A percentile compares a stretch with the other conserved stretches of the same genome.
Conservation (phyloP, 2,888 invertebrate genomes). For the Hecatera dysodea region DNA sequence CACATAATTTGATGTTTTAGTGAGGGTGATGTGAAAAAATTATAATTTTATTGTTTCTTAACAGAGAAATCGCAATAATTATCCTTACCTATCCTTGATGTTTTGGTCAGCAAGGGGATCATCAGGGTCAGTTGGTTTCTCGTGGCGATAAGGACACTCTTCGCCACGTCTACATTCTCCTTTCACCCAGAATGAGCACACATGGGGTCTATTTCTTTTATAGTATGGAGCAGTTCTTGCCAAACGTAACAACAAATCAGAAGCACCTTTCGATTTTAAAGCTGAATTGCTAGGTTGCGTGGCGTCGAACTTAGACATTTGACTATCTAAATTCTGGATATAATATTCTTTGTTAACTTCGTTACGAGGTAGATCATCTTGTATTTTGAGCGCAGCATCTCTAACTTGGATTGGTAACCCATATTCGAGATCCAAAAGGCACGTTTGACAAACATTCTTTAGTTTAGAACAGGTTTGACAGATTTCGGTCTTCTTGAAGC, state of each 20-base stretch:
- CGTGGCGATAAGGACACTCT: slow-evolving; percentile 98
- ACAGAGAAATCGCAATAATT: not conserved
- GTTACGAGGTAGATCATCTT: slow-evolving; percentile 97
- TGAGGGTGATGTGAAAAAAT: too few species aligned
- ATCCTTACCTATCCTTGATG: slow-evolving; percentile 94
- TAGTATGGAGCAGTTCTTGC: slow-evolving; percentile 98
- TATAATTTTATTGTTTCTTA: not conserved
- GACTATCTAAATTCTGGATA: slow-evolving; percentile 97
- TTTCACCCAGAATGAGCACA: slow-evolving; percentile 99
- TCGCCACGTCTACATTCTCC: slow-evolving; percentile 99
- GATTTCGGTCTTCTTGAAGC: slow-evolving; percentile 99
- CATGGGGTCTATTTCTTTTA: slow-evolving; percentile 98
- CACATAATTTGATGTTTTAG: too few species aligned
- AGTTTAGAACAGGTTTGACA: slow-evolving; percentile 98
- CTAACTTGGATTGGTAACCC: slow-evolving; percentile 97
- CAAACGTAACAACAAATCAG: slow-evolving; percentile 96
- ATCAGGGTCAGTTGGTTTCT: slow-evolving; percentile 99
- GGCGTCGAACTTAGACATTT: slow-evolving; percentile 90
- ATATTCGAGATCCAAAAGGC: slow-evolving; percentile 98
- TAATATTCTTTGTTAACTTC: slow-evolving; percentile 99
- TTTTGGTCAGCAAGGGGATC: slow-evolving; percentile 99
- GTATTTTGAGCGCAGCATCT: slow-evolving; percentile 97
- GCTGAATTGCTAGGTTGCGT: slow-evolving; percentile 91
- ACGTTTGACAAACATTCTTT: slow-evolving; percentile 99
- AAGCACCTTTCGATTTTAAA: slow-evolving; percentile 94